Base-by-base conservation (phyloP, 2,113 vertebrate genomes). In the Antechinus stuartii region DNA sequence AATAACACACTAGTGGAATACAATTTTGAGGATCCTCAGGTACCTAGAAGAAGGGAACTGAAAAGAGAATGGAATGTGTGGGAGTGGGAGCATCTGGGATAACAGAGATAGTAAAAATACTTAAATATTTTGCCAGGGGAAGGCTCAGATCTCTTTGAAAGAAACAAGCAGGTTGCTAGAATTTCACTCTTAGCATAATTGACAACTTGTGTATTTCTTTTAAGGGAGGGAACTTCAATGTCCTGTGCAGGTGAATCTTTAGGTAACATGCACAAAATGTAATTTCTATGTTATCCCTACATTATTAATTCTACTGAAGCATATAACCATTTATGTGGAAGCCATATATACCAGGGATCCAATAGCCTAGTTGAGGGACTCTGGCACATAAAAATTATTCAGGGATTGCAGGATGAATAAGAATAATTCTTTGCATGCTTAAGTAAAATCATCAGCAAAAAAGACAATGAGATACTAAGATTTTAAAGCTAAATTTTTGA, bases 381-480 rank as follows among this genome's bases (percentile, higher is more conserved):
- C 26, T 24, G 25, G 55, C 93, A 47, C 30, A 94, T 52, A 89
- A 90, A 94, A 93, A 92, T 42, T 19, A 46, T 16, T n/a, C 50
- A 46, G 57, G 35, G 49, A 54, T 0, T 1, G 76, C 49, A 25
- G 89, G 95, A 91, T 5, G 90, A 92, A 12, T 47, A 23, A 91
- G 52, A 94, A 92, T 0, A 23, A 92, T 89, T 93, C 56, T 61
- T 56, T 93, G 46, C 52, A 90, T 55, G 89, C 93, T 90, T 96
- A 35, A 50, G 61, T 46, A 3, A 89, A 90, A 93, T 91, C 90
- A 68, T 23, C 90, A 54, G 57, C 93, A 91, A 57, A 57, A 57
- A 92, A 27, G 91, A 92, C 90, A 55, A 76, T 50, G 11, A 94
- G 92, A 68, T 27, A 91, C 61, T 91, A 23, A 54, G 90, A 90